These are phyloP conservation scores for Acanthococcus lagerstroemiae DNA, from an alignment of 2,888 invertebrate genomes.

Conservation along the genomic window DNA sequence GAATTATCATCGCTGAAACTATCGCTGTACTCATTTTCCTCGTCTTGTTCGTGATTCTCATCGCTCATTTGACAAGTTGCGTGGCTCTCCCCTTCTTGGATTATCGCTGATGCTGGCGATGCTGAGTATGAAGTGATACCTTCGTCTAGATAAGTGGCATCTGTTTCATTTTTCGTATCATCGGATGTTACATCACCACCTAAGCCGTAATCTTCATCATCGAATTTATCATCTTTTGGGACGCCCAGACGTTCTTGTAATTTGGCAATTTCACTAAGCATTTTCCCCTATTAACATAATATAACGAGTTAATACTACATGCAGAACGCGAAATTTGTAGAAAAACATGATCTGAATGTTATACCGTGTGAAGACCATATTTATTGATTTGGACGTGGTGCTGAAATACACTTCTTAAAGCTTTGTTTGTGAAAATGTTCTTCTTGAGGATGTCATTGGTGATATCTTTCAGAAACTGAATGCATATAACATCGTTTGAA, in stretches of 20 bases:
- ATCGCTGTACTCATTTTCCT: conserved; percentile 7
- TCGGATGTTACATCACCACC: conserved; percentile 30
- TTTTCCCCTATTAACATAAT: conserved; percentile 41
- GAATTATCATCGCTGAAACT: conserved; percentile 3
- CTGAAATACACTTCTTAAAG: conserved; percentile 46
- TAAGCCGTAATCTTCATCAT: conserved; percentile 38
- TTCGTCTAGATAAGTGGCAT: background rate
- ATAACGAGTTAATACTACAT: conserved; percentile 28
- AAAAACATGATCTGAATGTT: conserved; percentile 1
- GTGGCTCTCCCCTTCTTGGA: background rate
- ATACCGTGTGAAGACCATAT: conserved; percentile 44
- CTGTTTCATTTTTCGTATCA: background rate
- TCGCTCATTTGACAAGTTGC: too few relatives aligned
- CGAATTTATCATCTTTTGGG: conserved; percentile 40
- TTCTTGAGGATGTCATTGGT: conserved; percentile 49
- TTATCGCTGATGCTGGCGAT: conserved; percentile 1
- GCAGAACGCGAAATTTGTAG: background rate
- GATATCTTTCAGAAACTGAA: conserved; percentile 45
- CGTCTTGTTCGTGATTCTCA: background rate
- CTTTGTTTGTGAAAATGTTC: conserved; percentile 47
- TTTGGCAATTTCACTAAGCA: conserved; percentile 43
- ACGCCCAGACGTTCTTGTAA: conserved; percentile 44
- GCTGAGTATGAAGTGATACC: background rate
- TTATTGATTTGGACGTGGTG: conserved; percentile 46
- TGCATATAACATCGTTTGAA: conserved; percentile 39